A percentile compares a stretch with the other conserved stretches of the same genome.
Evolutionary conservation across 2,113 vertebrate species (phyloP).

Genomic region (Colinus virginianus): DNA sequence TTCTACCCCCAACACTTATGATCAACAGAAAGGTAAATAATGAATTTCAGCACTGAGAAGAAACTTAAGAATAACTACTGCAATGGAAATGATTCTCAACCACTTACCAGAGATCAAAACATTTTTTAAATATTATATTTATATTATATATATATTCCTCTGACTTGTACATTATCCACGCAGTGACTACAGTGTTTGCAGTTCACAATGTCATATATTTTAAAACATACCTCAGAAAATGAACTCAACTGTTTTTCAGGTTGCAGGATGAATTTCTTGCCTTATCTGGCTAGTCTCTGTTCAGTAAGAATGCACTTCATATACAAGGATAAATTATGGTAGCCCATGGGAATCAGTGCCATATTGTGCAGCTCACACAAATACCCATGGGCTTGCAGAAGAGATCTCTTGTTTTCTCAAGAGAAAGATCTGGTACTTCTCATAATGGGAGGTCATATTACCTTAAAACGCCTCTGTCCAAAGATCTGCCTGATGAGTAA

Average conservation of each 20-base stretch:
- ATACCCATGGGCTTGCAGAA: conserved; percentile 12
- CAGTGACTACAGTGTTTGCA: neutral
- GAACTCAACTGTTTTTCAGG: neutral
- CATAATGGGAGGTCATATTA: neutral
- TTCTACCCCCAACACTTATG: neutral
- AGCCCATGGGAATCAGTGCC: neutral
- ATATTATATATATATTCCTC: neutral
- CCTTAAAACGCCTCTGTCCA: neutral
- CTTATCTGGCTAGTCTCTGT: conserved; percentile 17
- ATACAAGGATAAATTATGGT: conserved; percentile 6
- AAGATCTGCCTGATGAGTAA: conserved; percentile 9
- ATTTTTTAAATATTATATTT: neutral
- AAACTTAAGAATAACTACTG: neutral
- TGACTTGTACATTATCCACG: neutral
- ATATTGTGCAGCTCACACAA: conserved; percentile 8
- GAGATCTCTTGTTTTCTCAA: conserved; percentile 50
- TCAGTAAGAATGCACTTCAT: conserved; percentile 17
- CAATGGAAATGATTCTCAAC: neutral
- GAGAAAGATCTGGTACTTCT: conserved; percentile 54
- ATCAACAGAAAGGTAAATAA: neutral
- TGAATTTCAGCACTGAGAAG: neutral
- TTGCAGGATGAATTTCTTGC: conserved; percentile 20
- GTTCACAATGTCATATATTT: neutral
- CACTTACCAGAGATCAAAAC: neutral
- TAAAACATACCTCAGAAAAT: conserved; percentile 11